Conservation (phyloP, 2,888 invertebrate genomes). For the Psylliodes chrysocephalus region DNA sequence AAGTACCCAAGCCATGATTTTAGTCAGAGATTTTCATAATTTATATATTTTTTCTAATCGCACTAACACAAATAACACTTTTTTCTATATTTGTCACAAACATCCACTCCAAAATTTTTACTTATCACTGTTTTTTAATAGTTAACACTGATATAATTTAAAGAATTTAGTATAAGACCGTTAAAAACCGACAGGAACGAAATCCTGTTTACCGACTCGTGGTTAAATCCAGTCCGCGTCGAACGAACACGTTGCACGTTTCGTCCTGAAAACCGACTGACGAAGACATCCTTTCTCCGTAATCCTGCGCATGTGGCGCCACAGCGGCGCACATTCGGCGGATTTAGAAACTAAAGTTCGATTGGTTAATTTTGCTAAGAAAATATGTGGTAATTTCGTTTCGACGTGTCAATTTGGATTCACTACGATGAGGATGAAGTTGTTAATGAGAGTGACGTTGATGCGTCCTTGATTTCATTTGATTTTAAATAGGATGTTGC, state of each 20-base stretch:
- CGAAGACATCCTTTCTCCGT: constrained; percentile 58
- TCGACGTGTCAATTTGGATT: constrained; percentile 45
- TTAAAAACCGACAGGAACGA: not conserved
- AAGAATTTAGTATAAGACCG: constrained; percentile 1
- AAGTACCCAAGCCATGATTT: constrained; percentile 8
- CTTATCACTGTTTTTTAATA: not conserved
- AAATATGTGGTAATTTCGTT: constrained; percentile 52
- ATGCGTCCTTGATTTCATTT: constrained; percentile 15
- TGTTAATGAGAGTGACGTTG: constrained; percentile 23
- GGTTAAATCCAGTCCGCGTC: not conserved
- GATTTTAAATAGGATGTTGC: constrained; percentile 5
- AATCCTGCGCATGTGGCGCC: constrained; percentile 66
- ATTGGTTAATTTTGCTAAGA: constrained; percentile 61
- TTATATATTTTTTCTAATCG: not conserved
- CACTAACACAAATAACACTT: too few relatives aligned
- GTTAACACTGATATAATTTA: not conserved
- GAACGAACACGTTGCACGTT: constrained; percentile 43
- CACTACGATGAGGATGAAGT: constrained; percentile 31
- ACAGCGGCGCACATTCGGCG: constrained; percentile 64
- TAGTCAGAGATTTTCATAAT: constrained; percentile 3
- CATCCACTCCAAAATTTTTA: not conserved
- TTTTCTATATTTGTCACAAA: not conserved
- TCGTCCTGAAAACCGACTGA: constrained; percentile 61
- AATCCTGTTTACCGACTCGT: constrained; percentile 3
- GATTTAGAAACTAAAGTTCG: constrained; percentile 58